Conservation (phyloP, 2,888 invertebrate genomes). For the Ophion slaviceki region DNA sequence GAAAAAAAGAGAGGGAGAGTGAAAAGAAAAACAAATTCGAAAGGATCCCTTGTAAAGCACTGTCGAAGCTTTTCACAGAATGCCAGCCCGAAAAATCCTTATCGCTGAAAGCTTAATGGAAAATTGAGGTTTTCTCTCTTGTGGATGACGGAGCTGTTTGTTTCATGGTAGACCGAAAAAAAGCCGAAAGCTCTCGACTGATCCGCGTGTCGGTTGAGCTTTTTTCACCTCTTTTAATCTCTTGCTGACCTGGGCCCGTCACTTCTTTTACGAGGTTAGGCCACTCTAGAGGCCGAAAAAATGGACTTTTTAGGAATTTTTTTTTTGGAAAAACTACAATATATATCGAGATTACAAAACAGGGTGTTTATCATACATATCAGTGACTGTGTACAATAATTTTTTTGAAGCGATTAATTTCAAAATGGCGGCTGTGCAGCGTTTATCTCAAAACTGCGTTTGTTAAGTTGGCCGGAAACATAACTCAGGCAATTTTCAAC, state of each 20-base stretch:
- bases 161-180: slow-evolving; percentile 26
- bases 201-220: slow-evolving; percentile 46
- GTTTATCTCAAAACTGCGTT: too few species aligned
- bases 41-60: slow-evolving; percentile 40
- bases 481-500: too few species aligned
- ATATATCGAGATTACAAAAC: too few species aligned
- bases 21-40: slow-evolving; percentile 27
- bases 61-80: slow-evolving; percentile 37
- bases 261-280: neutral
- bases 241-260: neutral
- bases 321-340: neutral
- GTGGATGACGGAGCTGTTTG: slow-evolving; percentile 24
- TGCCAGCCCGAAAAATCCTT: slow-evolving; percentile 35
- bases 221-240: slow-evolving; percentile 24
- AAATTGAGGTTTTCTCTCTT: slow-evolving; percentile 33
- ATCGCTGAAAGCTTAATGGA: slow-evolving; percentile 52
- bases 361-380: too few species aligned
- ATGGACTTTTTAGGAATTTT: neutral
- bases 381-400: too few species aligned
- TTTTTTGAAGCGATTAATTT: too few species aligned
- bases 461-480: too few species aligned
- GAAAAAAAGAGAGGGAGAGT: neutral
- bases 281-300: too few species aligned
- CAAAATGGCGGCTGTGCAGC: too few species aligned
- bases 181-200: slow-evolving; percentile 35